These are phyloP conservation scores for Mormyrus hasselquistii DNA, from an alignment of 2,797 vertebrate species.

Conservation along the genomic window DNA sequence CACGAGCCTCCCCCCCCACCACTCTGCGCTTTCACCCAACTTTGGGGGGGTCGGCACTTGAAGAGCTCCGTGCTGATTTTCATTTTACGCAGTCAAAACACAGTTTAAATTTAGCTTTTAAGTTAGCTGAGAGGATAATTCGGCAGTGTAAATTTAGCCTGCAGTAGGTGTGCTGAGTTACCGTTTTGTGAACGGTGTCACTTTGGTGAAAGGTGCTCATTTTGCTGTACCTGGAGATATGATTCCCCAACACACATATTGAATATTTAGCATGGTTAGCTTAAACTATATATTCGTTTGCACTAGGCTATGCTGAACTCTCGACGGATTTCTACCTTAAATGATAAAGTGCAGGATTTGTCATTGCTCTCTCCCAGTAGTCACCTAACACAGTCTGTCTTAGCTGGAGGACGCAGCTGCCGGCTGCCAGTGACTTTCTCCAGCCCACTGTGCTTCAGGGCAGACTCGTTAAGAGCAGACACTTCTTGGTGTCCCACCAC, in stretches of 20 bases:
- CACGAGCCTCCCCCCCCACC: neutral
- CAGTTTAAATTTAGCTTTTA: neutral
- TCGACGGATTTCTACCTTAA: neutral
- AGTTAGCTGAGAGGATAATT: neutral
- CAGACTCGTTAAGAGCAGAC: slow-evolving; percentile 14
- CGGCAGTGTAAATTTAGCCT: neutral
- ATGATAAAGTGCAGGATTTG: neutral
- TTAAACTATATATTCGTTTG: neutral
- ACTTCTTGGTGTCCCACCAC: neutral
- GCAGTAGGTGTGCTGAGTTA: neutral
- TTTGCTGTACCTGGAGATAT: neutral
- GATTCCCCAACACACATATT: neutral
- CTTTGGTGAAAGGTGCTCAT: neutral
- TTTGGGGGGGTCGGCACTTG: neutral
- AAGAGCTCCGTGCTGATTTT: neutral
- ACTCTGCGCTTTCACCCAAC: neutral
- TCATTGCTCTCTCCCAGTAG: slow-evolving; percentile 2
- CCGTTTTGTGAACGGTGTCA: neutral
- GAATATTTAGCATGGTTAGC: neutral
- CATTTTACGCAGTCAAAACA: neutral
- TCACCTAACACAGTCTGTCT: neutral
- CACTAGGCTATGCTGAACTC: neutral
- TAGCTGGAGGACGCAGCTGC: slow-evolving; percentile 3
- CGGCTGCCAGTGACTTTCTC: neutral
- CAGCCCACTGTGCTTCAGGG: slow-evolving; percentile 10